Base-by-base conservation (phyloP, 2,113 vertebrate species). In the Malurus cyaneus region DNA sequence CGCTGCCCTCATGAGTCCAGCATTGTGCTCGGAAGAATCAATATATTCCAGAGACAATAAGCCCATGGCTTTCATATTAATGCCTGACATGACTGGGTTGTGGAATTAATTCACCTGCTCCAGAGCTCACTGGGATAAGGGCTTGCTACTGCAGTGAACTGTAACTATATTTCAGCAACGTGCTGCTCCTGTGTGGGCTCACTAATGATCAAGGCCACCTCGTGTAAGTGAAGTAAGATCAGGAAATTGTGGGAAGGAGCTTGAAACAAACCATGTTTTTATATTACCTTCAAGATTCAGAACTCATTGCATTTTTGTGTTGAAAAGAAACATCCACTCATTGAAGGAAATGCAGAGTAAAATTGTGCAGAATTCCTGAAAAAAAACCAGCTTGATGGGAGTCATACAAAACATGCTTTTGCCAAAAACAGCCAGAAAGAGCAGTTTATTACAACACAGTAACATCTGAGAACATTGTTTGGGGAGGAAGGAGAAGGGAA, bases 31-130 rank as follows among this genome's bases (percentile, higher is more conserved):
- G 62, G 74, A 93, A 93, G 21, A 52, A 19, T 19, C 6, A 66
- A 19, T 83, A 8, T 83, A 52, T 88, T 77, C 64, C 69, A 57
- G 42, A 88, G 62, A 80, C 8, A 1, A 7, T 70, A 85, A 89
- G 34, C 83, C 81, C 5, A 1, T 69, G 61, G 60, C 49, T 92
- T 92, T 92, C 41, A 5, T 69, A 36, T 73, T 80, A 77, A 60
- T 78, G 54, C 54, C 56, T 92, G 67, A 44, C 12, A 41, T 69
- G 67, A n/a, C 28, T 90, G 52, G 8, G 28, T 71, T 67, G 31
- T 78, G 49, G 80, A 76, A 76, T 49, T 91, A 81, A 80, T 92
- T 95, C 88, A 88, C 80, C 67, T 92, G 77, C 85, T 92, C 60
- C 52, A 90, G 67, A 83, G 86, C 57, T 80, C 18, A 26, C 62